Evolutionary conservation across 2,888 invertebrate species (phyloP).

Genomic region (Lycia hirtaria): DNA sequence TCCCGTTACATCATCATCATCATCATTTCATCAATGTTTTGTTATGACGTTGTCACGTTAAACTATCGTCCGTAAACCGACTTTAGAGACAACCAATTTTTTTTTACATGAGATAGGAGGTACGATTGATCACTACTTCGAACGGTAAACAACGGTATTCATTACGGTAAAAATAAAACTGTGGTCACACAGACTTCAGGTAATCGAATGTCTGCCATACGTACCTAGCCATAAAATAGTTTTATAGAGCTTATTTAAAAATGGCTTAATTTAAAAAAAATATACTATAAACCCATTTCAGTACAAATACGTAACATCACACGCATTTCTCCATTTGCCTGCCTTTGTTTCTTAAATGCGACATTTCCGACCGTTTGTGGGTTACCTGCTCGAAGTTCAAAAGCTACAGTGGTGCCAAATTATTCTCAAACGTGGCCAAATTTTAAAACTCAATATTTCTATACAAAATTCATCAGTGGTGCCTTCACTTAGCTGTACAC

Average conservation of each 20-base stretch:
- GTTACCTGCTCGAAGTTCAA: slow-evolving; percentile 42
- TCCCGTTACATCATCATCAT: no score
- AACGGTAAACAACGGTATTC: no score
- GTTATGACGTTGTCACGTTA: no score
- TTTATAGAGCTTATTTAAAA: background rate
- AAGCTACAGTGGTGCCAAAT: slow-evolving; percentile 25
- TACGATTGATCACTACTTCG: no score
- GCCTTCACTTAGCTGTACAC: background rate
- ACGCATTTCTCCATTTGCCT: slow-evolving; percentile 9
- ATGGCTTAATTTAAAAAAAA: background rate
- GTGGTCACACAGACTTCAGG: no score
- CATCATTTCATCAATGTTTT: no score
- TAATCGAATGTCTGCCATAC: no score
- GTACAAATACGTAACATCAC: slow-evolving; percentile 6
- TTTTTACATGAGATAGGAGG: no score
- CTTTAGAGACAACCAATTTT: no score
- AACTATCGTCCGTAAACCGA: no score
- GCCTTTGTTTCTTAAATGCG: slow-evolving; percentile 24
- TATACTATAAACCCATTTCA: background rate
- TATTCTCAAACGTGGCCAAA: background rate
- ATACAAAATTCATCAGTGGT: background rate
- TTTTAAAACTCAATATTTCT: background rate
- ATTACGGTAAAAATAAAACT: no score
- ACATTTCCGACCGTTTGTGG: slow-evolving; percentile 27
- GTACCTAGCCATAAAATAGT: no score